These are phyloP conservation scores for Nicator chloris DNA, from an alignment of 2,113 vertebrate genomes.

Conservation along the genomic window DNA sequence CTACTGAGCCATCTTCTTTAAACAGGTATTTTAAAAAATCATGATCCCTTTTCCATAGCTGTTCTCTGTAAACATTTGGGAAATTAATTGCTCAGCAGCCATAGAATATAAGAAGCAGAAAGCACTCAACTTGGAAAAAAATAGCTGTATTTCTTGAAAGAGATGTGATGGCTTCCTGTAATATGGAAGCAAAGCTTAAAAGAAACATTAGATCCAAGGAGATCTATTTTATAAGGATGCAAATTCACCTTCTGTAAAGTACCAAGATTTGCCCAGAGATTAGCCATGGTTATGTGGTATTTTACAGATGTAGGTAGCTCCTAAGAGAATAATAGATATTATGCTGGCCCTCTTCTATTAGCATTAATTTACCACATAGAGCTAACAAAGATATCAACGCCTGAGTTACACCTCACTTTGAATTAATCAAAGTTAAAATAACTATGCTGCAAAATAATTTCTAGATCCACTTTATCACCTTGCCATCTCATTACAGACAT, in stretches of 20 bases:
- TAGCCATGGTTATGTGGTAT: background rate
- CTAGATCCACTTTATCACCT: background rate
- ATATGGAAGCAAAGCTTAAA: background rate
- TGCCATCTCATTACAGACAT: background rate
- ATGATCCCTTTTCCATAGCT: slow-evolving; percentile 36
- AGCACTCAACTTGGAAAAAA: background rate
- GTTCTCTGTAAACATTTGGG: slow-evolving; percentile 52
- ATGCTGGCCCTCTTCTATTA: background rate
- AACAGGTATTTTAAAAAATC: slow-evolving; percentile 47
- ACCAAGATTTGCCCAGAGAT: background rate
- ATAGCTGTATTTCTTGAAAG: background rate
- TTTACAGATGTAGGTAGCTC: background rate
- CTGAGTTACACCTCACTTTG: background rate
- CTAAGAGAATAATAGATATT: background rate
- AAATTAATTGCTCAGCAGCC: slow-evolving; percentile 32
- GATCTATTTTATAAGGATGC: background rate
- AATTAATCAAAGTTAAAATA: background rate
- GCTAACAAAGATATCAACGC: background rate
- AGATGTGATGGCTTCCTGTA: background rate
- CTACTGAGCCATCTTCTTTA: slow-evolving; percentile 43
- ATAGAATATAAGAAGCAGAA: background rate
- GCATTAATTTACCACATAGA: background rate
- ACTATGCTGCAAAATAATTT: background rate
- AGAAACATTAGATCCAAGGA: background rate
- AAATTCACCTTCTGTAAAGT: background rate